phyloP scores from a whole-genome alignment of 1,140 invertebrate genomes.

The Drosophila funebris region DNA sequence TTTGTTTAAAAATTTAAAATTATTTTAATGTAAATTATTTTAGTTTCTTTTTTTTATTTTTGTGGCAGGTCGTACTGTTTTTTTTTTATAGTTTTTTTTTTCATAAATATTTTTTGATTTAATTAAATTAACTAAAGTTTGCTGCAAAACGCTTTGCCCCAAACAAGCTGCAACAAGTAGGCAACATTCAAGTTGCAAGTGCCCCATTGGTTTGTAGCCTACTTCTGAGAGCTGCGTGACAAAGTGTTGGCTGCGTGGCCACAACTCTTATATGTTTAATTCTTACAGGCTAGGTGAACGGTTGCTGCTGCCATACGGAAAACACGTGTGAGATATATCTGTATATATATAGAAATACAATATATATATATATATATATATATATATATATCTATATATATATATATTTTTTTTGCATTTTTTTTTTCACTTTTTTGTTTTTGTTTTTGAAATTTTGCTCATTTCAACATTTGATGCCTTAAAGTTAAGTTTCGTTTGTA shows the following conservation, averaged over 20 bases:
- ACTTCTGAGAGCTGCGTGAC: neutral
- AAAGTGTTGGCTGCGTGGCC: conserved; percentile 7
- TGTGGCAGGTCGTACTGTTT: conserved; percentile 79
- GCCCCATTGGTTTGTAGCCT: conserved; percentile 10
- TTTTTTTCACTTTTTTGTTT: conserved; percentile 27
- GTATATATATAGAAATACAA: conserved; percentile 16
- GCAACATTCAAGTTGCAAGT: conserved; percentile 5
- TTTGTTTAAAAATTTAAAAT: conserved; percentile 70
- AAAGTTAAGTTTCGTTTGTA: conserved; percentile 31
- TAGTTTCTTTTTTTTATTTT: conserved; percentile 37
- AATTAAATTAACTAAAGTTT: conserved; percentile 38
- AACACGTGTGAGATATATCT: conserved; percentile 40
- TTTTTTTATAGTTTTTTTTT: conserved; percentile 24
- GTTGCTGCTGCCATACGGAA: conserved; percentile 31
- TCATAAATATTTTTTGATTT: conserved; percentile 7
- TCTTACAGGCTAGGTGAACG: conserved; percentile 36
- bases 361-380: conserved; percentile 19
- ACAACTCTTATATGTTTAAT: conserved; percentile 22
- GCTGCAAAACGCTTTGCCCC: neutral
- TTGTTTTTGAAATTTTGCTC: conserved; percentile 47
- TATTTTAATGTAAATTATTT: conserved; percentile 56
- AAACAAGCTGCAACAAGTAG: conserved; percentile 16
- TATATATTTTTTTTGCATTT: conserved; percentile 32
- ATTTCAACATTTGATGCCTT: conserved; percentile 65
- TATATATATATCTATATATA: conserved; percentile 5